Percentiles rank a stretch among this genome's conserved stretches.
phyloP scores from a whole-genome alignment of 2,113 vertebrate genomes.

The Ramphastos sulfuratus region DNA sequence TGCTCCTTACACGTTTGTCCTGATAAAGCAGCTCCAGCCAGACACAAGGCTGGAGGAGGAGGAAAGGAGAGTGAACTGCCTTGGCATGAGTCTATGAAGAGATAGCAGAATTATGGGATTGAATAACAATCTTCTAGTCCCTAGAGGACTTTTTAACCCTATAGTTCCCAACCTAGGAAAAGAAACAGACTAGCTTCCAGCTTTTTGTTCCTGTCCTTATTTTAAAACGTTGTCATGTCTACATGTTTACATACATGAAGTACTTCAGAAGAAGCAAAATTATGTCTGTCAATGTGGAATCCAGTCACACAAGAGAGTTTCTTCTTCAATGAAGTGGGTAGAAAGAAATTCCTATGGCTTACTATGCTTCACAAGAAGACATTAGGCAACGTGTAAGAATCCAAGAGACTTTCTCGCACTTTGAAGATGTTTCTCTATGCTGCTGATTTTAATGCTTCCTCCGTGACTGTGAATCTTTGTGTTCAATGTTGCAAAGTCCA shows the following conservation, averaged over 20 bases:
- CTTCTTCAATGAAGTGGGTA: neutral
- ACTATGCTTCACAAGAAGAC: neutral
- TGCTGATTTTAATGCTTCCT: neutral
- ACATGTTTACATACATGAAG: neutral
- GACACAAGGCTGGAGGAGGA: no score
- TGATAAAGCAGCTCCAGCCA: no score
- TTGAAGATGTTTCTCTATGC: neutral
- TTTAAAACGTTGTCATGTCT: neutral
- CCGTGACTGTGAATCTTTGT: neutral
- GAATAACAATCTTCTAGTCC: no score
- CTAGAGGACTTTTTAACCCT: no score
- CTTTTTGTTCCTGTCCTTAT: neutral
- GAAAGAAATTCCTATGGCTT: neutral
- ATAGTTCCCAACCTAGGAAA: no score
- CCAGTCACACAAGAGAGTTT: neutral
- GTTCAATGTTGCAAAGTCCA: neutral
- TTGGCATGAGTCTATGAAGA: no score
- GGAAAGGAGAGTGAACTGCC: no score
- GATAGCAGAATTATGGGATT: no score
- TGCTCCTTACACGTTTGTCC: no score
- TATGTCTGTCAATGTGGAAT: neutral
- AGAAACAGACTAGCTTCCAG: neutral
- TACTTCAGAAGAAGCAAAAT: neutral
- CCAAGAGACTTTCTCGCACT: neutral
- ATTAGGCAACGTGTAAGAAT: neutral